Evolutionary conservation across 2,888 invertebrate species (phyloP), one percentile per base, ranked within the genome.

Genomic region (Thera britannica): DNA sequence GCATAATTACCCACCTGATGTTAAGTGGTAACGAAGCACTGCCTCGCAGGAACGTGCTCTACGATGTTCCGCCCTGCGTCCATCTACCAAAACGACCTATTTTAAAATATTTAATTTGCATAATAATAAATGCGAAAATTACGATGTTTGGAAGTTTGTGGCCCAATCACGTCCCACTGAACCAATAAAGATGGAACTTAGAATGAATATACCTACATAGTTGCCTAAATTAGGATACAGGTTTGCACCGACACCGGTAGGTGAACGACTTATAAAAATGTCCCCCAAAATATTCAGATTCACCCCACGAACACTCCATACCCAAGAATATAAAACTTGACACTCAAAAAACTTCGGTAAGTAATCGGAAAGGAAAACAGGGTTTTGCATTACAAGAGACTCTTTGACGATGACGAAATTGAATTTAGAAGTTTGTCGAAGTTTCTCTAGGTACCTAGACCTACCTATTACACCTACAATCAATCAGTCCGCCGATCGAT

Each of bases 311-410:
- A 49, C 63, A 57, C 58, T 12, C 46, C 63, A 48, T 51, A 65
- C 36, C 44, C 9, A 56, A 58, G 54, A 69, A 70, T 62, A 75
- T 71, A 73, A 76, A 81, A 80, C 81, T 80, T 80, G 65, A 74
- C 79, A 78, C 79, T 78, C 75, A 68, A 76, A 76, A 23, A 73
- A 69, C 74, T 77, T 75, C 62, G 68, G 5, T 35, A 44, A 36
- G 71, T 62, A 70, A 64, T 55, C 64, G 69, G 62, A 75, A 63
- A 71, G 71, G 59, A 75, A 72, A 76, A 72, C 72, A 78, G 60
- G 55, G 65, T 76, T 81, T 80, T 81, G 75, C 77, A 81, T 81
- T 63, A 78, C 81, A 80, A 80, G 68, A 71, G 70, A 70, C 67
- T 72, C 72, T 73, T 76, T 76, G 75, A 75, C 75, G 75, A 74